A percentile compares a stretch with the other conserved stretches of the same genome.
Conservation (phyloP, 2,113 vertebrate genomes). For the Trichomycterus rosablanca region DNA sequence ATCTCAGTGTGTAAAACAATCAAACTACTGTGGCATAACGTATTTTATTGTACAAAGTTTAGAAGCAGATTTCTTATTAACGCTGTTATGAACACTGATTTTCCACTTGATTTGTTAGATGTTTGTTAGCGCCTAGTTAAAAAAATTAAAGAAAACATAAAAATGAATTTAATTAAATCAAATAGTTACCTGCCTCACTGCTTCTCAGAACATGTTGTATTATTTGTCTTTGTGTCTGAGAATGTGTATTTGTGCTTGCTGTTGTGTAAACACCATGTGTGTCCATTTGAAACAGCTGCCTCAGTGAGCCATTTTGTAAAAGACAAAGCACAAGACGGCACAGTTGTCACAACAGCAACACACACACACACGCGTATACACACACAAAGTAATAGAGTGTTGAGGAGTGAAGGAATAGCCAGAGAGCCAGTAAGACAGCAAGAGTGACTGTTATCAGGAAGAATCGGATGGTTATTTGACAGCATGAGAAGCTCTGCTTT, state of each 20-base stretch:
- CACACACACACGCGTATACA: conserved; percentile 33
- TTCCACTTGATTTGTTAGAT: background rate
- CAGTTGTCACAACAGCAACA: conserved; percentile 19
- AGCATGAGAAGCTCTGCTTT: background rate
- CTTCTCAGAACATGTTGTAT: too few species aligned
- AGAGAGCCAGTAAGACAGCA: conserved; percentile 8
- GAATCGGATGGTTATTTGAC: too few species aligned
- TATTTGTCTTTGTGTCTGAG: conserved; percentile 1
- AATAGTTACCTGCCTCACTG: too few species aligned
- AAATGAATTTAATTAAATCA: conserved; percentile 12
- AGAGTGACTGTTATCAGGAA: background rate
- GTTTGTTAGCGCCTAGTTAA: background rate
- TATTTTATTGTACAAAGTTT: background rate
- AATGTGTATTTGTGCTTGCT: conserved; percentile 21
- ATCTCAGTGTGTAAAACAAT: conserved; percentile 32
- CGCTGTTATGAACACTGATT: too few species aligned
- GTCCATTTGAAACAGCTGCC: conserved; percentile 35
- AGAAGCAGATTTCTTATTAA: background rate
- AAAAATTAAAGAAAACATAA: conserved; percentile 3
- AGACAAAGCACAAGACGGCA: conserved; percentile 24
- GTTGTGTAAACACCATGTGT: conserved; percentile 9
- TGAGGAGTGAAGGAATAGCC: background rate
- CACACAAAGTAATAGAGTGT: background rate
- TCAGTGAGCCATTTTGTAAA: conserved; percentile 31
- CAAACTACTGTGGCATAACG: conserved; percentile 14